Evolutionary conservation across 2,113 vertebrate species (phyloP).

Genomic region (Papio anubis): DNA sequence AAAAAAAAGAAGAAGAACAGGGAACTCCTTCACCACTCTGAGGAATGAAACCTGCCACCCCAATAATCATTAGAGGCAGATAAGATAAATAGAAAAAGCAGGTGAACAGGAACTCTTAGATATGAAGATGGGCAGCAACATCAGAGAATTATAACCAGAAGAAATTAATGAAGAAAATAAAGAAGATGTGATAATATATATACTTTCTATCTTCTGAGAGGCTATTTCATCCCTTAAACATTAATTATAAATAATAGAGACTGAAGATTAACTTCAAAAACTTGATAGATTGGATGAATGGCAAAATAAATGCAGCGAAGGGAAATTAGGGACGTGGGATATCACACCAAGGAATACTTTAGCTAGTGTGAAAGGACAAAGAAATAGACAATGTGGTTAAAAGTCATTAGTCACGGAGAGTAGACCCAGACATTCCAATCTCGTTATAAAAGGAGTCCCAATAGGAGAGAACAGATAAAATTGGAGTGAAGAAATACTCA

Average conservation of each 20-base stretch:
- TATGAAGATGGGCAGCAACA: background rate
- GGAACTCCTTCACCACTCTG: background rate
- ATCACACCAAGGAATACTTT: background rate
- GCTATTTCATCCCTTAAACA: background rate
- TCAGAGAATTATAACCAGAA: background rate
- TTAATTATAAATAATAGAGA: conserved; percentile 5
- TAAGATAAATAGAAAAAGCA: background rate
- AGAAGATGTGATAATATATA: background rate
- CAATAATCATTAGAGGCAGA: background rate
- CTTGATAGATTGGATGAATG: background rate
- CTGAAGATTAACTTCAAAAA: conserved; percentile 30
- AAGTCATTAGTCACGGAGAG: background rate
- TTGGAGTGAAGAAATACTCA: background rate
- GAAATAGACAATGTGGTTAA: background rate
- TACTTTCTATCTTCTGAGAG: background rate
- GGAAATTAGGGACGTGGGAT: background rate
- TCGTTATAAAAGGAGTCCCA: background rate
- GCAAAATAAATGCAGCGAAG: background rate
- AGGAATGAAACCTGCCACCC: background rate
- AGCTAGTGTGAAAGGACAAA: background rate
- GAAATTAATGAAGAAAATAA: background rate
- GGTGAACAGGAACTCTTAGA: background rate
- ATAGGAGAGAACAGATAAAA: background rate
- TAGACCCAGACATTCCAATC: background rate
- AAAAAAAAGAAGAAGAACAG: too few relatives aligned